phyloP scores from a whole-genome alignment of 2,888 invertebrate genomes.

The Eupithecia pulchellata region DNA sequence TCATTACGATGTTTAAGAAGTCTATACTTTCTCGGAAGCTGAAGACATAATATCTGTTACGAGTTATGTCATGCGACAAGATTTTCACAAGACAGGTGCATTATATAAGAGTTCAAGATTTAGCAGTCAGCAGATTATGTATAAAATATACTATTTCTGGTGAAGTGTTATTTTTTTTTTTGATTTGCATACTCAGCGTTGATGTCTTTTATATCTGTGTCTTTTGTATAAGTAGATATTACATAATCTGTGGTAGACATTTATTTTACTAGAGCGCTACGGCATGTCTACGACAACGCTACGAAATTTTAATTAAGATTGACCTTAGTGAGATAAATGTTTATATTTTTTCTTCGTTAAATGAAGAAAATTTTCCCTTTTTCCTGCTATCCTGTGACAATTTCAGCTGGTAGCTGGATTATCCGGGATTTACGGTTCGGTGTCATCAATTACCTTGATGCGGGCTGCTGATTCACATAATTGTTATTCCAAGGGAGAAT shows the following conservation, averaged over 20 bases:
- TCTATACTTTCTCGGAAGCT: background rate
- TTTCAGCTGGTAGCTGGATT: conserved; percentile 27
- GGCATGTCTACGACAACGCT: conserved; percentile 5
- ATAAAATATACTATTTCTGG: background rate
- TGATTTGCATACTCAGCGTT: conserved; percentile 6
- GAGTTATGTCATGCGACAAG: conserved; percentile 6
- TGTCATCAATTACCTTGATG: conserved; percentile 35
- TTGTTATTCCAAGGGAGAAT: conserved; percentile 28
- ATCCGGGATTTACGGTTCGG: conserved; percentile 33
- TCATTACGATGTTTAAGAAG: background rate
- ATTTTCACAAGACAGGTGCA: background rate
- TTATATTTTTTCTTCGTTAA: conserved; percentile 9
- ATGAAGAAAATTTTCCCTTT: conserved; percentile 20
- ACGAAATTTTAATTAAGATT: conserved; percentile 20
- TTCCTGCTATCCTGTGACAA: conserved; percentile 23
- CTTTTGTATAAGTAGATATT: too few relatives aligned
- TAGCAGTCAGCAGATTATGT: background rate
- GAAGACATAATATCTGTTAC: conserved; percentile 3
- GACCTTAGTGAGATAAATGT: conserved; percentile 9
- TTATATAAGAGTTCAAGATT: background rate
- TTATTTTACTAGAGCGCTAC: conserved; percentile 9
- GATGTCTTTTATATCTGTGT: conserved; percentile 23
- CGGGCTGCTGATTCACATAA: conserved; percentile 36
- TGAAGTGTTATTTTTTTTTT: background rate
- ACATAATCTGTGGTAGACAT: too few relatives aligned